Evolutionary conservation across 2,888 invertebrate genomes (phyloP).

Genomic region (Drosophila neonasuta): DNA sequence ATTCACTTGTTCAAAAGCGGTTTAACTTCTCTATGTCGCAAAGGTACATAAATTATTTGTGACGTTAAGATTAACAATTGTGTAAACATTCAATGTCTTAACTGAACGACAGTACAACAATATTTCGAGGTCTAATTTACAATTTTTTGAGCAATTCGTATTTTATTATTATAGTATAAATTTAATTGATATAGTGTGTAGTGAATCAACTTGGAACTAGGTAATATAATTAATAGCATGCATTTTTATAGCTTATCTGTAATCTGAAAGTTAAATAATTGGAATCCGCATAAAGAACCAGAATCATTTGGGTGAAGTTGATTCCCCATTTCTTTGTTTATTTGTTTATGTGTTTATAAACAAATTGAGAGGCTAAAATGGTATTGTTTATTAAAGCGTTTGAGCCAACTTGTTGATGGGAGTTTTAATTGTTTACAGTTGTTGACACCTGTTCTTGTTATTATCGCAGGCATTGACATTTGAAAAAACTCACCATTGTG

Average conservation of each 20-base stretch:
- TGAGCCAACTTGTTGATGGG: not conserved
- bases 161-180: no score
- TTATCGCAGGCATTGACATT: not conserved
- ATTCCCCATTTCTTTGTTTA: not conserved
- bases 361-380: not conserved
- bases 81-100: constrained; percentile 40
- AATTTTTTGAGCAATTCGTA: not conserved
- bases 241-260: not conserved
- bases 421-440: not conserved
- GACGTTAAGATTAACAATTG: constrained; percentile 50
- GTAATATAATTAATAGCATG: not conserved
- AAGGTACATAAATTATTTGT: constrained; percentile 25
- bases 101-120: not conserved
- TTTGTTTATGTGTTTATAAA: not conserved
- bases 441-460: not conserved
- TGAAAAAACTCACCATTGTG: not conserved
- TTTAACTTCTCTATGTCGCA: constrained; percentile 20
- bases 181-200: not conserved
- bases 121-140: not conserved
- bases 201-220: not conserved
- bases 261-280: not conserved
- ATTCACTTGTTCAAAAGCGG: constrained; percentile 9
- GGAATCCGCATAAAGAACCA: not conserved
- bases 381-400: not conserved
- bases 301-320: not conserved